phyloP scores from a whole-genome alignment of 1,140 invertebrate species.

The Drosophila sp. region DNA sequence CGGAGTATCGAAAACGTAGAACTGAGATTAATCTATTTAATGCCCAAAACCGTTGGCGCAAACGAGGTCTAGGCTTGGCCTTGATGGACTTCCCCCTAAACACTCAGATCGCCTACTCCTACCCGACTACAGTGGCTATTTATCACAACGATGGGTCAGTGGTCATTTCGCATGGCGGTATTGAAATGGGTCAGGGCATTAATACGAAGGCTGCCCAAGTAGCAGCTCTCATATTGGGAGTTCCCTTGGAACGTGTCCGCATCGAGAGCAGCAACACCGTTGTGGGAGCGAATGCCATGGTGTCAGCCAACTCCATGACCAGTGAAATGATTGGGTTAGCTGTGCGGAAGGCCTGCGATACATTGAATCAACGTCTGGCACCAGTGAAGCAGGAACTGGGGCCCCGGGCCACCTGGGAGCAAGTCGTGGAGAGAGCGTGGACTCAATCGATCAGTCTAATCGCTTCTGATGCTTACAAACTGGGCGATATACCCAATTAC shows the following conservation, averaged over 20 bases:
- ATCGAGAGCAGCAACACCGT: constrained; percentile 88
- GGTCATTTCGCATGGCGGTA: constrained; percentile 87
- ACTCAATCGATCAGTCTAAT: constrained; percentile 86
- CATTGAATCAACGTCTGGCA: constrained; percentile 86
- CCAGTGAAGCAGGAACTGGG: constrained; percentile 86
- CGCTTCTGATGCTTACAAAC: constrained; percentile 84
- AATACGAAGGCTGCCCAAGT: constrained; percentile 89
- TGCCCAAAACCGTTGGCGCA: constrained; percentile 87
- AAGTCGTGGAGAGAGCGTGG: constrained; percentile 86
- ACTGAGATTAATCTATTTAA: constrained; percentile 85
- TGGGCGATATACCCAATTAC: constrained; percentile 71
- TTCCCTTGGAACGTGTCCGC: constrained; percentile 88
- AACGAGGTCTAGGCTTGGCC: constrained; percentile 85
- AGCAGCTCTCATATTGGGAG: constrained; percentile 88
- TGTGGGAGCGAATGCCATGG: constrained; percentile 86
- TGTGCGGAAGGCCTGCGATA: constrained; percentile 87
- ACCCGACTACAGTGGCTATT: constrained; percentile 85
- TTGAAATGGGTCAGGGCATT: constrained; percentile 90
- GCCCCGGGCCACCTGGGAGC: constrained; percentile 86
- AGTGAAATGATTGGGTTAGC: constrained; percentile 88
- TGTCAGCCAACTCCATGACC: constrained; percentile 88
- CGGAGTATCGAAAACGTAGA: constrained; percentile 84
- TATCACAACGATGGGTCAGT: constrained; percentile 88
- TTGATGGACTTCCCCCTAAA: constrained; percentile 85
- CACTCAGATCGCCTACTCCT: constrained; percentile 83